Percentiles rank a stretch among this genome's conserved stretches.
Evolutionary conservation across 2,797 vertebrate genomes (phyloP).

Genomic region (Oreochromis mossambicus): DNA sequence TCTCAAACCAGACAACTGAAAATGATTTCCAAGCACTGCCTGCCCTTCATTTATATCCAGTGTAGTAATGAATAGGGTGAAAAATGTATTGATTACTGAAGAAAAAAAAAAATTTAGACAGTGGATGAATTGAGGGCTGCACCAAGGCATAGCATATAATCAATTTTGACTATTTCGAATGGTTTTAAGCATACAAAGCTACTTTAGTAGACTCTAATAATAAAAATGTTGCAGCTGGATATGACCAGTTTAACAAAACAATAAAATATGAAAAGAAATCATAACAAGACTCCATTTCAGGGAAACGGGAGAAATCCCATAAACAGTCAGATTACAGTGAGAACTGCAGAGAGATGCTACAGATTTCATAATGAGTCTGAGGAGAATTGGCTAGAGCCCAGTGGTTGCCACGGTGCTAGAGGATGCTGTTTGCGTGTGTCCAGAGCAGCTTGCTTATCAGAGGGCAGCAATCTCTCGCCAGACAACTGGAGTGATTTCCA

Average conservation of each 20-base stretch:
- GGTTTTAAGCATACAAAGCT: not conserved
- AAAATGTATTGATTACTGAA: not conserved
- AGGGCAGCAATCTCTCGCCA: not conserved
- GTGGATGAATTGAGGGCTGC: not conserved
- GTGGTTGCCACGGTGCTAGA: not conserved
- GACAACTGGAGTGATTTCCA: constrained; percentile 19
- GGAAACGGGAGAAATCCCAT: not conserved
- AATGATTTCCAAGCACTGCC: constrained; percentile 32
- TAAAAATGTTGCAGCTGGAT: not conserved
- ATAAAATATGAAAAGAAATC: not conserved
- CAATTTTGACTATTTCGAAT: not conserved
- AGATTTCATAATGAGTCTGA: constrained; percentile 1
- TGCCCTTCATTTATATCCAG: not conserved
- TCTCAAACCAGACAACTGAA: constrained; percentile 11
- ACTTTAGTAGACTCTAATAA: not conserved
- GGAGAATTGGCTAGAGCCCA: not conserved
- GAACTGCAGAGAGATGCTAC: not conserved
- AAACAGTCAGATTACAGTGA: not conserved
- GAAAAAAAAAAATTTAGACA: not conserved
- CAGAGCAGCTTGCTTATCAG: constrained; percentile 3
- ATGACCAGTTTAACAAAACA: not conserved
- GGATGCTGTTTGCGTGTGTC: not conserved
- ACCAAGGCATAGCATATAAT: not conserved
- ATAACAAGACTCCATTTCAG: not conserved
- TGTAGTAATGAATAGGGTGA: not conserved